Percentiles rank a stretch among this genome's conserved stretches.
Evolutionary conservation across 2,888 invertebrate species (phyloP).

Genomic region (Trichacis sp.): DNA sequence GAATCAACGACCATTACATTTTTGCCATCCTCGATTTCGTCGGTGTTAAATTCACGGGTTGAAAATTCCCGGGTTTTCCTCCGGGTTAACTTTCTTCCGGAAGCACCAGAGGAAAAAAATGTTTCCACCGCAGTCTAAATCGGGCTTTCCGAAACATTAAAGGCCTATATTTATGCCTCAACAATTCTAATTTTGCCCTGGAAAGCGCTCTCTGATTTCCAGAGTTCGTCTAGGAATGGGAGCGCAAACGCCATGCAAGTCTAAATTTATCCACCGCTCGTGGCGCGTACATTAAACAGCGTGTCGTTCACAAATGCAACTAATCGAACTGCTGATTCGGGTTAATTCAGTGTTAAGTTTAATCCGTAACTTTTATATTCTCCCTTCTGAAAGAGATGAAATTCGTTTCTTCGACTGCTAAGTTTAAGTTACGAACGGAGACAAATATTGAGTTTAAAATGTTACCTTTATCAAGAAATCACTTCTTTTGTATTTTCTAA

Average conservation of each 20-base stretch:
- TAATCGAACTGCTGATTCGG: constrained; percentile 37
- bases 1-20: neutral
- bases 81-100: too few relatives aligned
- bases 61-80: too few relatives aligned
- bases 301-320: constrained; percentile 39
- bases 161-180: constrained; percentile 24
- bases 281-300: constrained; percentile 34
- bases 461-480: too few relatives aligned
- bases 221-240: constrained; percentile 50
- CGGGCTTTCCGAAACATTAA: neutral
- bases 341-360: constrained; percentile 29
- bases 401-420: too few relatives aligned
- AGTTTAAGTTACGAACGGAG: too few relatives aligned
- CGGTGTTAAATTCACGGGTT: too few relatives aligned
- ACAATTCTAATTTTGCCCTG: constrained; percentile 27
- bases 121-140: neutral
- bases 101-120: neutral
- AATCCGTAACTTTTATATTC: constrained; percentile 4
- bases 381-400: too few relatives aligned
- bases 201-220: constrained; percentile 40
- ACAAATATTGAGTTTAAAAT: too few relatives aligned
- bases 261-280: constrained; percentile 53
- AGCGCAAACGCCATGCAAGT: constrained; percentile 48
- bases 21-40: too few relatives aligned
- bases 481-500: too few relatives aligned